A percentile compares a stretch with the other conserved stretches of the same genome.
Evolutionary conservation across 2,797 vertebrate genomes (phyloP).

Genomic region (Dipus sagitta): DNA sequence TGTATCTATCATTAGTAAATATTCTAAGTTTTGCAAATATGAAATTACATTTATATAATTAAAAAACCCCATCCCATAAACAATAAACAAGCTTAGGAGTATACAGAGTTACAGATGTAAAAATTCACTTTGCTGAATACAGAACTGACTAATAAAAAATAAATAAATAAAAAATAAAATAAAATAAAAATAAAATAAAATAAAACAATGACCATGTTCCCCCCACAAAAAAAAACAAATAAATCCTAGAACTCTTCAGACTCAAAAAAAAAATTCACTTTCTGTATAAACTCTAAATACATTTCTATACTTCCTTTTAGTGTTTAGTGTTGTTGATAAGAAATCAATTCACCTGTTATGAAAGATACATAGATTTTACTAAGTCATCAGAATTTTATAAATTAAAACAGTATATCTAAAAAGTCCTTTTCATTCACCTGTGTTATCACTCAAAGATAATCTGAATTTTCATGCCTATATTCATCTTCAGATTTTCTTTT

Average conservation of each 20-base stretch:
- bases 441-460: not conserved
- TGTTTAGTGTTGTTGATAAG: not conserved
- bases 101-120: not conserved
- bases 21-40: not conserved
- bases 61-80: not conserved
- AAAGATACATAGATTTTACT: not conserved
- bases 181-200: too few relatives aligned
- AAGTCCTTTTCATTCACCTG: not conserved
- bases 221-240: too few relatives aligned
- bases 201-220: too few relatives aligned
- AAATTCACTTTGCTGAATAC: constrained; percentile 34
- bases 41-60: not conserved
- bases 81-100: not conserved
- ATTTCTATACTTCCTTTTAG: not conserved
- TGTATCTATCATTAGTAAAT: not conserved
- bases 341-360: not conserved
- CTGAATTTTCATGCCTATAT: not conserved
- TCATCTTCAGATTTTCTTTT: not conserved
- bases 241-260: too few relatives aligned
- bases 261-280: constrained; percentile 23
- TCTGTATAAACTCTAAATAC: not conserved
- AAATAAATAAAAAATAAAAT: too few relatives aligned
- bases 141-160: too few relatives aligned
- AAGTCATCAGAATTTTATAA: not conserved
- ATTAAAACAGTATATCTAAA: not conserved